Evolutionary conservation across 2,113 vertebrate genomes (phyloP).

Genomic region (Grammomys surdaster): DNA sequence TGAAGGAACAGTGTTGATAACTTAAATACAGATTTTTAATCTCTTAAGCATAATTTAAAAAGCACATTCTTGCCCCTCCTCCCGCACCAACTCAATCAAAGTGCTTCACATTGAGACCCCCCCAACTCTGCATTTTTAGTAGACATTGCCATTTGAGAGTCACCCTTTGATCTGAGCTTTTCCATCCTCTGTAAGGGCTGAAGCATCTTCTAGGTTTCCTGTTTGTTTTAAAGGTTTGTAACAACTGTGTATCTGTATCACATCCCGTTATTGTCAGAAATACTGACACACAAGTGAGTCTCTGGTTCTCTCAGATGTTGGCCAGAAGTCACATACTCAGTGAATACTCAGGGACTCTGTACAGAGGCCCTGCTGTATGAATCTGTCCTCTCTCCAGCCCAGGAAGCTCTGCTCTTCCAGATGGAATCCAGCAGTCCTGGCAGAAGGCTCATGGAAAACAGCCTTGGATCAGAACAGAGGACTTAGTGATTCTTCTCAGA

Average conservation of each 20-base stretch:
- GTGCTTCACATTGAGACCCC: neutral
- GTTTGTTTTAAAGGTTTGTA: constrained; percentile 32
- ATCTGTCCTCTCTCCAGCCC: neutral
- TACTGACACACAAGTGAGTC: neutral
- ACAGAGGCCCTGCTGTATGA: neutral
- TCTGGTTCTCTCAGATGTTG: constrained; percentile 2
- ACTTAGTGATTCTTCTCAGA: neutral
- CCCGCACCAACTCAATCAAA: neutral
- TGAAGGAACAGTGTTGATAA: neutral
- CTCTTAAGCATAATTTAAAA: neutral
- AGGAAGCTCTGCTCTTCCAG: neutral
- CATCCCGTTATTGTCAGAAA: neutral
- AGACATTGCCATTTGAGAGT: neutral
- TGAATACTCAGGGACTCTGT: neutral
- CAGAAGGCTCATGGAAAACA: neutral
- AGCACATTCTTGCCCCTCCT: neutral
- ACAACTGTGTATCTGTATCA: neutral
- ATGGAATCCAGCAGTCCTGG: neutral
- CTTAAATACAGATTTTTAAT: constrained; percentile 57
- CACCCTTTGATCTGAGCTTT: neutral
- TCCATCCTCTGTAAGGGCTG: neutral
- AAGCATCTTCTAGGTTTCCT: constrained; percentile 11
- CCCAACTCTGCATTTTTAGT: constrained; percentile 10
- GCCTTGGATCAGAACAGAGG: neutral
- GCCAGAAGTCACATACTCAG: neutral